Evolutionary conservation across 2,888 invertebrate species (phyloP).

Genomic region (Deilephila elpenor): DNA sequence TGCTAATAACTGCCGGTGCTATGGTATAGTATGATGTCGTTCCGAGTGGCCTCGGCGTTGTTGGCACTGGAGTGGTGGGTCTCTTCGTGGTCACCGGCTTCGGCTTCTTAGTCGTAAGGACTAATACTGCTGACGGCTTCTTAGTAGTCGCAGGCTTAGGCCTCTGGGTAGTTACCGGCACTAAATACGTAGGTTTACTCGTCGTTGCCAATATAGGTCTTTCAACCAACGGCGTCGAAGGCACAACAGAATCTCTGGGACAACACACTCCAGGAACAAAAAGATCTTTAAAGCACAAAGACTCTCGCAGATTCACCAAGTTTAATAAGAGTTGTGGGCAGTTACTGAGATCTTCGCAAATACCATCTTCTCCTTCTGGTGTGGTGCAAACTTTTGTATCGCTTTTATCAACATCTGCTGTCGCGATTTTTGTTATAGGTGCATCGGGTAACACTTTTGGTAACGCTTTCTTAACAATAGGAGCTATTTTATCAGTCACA

Average conservation of each 20-base stretch:
- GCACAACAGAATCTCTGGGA: conserved; percentile 84
- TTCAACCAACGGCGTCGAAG: conserved; percentile 60
- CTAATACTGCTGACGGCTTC: conserved; percentile 61
- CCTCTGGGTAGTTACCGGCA: conserved; percentile 71
- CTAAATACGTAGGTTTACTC: conserved; percentile 72
- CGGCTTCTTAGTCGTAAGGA: conserved; percentile 64
- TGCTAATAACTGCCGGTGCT: conserved; percentile 62
- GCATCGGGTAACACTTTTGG: conserved; percentile 75
- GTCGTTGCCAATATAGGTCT: conserved; percentile 68
- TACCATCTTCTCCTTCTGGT: conserved; percentile 91
- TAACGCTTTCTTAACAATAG: conserved; percentile 84
- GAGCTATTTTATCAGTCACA: conserved; percentile 92
- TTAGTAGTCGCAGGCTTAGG: conserved; percentile 58
- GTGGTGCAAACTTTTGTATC: conserved; percentile 90
- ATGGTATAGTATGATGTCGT: conserved; percentile 81
- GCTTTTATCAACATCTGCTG: conserved; percentile 75
- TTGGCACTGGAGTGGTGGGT: conserved; percentile 54
- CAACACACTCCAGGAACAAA: conserved; percentile 97
- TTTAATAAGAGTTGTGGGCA: conserved; percentile 94
- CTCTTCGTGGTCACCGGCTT: conserved; percentile 60
- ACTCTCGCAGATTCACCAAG: conserved; percentile 91
- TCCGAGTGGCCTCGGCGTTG: conserved; percentile 59
- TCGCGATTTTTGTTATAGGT: conserved; percentile 74
- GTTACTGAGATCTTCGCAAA: conserved; percentile 94
- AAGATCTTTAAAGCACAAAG: conserved; percentile 95